Conservation (phyloP, 2,113 vertebrate genomes). For the Gavia stellata region DNA sequence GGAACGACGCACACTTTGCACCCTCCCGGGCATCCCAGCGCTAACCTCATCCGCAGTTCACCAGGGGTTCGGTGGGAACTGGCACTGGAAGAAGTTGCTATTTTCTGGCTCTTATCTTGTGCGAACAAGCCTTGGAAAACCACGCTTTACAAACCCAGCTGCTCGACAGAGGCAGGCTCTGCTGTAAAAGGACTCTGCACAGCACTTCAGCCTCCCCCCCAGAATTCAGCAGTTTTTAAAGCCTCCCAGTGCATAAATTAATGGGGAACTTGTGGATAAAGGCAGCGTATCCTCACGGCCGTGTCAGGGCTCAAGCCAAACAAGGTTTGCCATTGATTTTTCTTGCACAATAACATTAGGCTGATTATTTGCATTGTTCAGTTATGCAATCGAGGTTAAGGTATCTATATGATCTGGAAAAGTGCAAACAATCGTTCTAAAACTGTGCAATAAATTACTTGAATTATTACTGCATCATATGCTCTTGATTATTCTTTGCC, state of each 20-base stretch:
- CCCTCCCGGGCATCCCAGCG: not conserved
- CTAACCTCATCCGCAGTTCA: not conserved
- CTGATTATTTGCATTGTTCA: not conserved
- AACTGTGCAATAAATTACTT: constrained; percentile 8
- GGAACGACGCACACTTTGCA: not conserved
- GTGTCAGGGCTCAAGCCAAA: not conserved
- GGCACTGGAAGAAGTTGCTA: not conserved
- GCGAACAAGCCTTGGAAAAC: not conserved
- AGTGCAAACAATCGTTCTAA: not conserved
- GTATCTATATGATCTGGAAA: not conserved
- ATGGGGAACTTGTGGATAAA: not conserved
- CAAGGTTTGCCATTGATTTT: not conserved
- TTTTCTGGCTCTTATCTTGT: not conserved
- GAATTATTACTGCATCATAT: constrained; percentile 33
- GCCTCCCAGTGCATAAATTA: not conserved
- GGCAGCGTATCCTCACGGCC: not conserved
- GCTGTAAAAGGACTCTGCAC: not conserved
- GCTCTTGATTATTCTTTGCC: not conserved
- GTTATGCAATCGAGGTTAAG: not conserved
- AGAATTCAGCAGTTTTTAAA: constrained; percentile 4
- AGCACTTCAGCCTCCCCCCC: not conserved
- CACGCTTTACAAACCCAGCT: not conserved
- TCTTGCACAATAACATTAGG: not conserved
- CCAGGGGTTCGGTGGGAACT: not conserved
- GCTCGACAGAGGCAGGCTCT: not conserved